Evolutionary conservation across 1,140 invertebrate genomes (phyloP), one percentile per base, ranked within the genome.

Genomic region (Leguminivora glycinivorella): DNA sequence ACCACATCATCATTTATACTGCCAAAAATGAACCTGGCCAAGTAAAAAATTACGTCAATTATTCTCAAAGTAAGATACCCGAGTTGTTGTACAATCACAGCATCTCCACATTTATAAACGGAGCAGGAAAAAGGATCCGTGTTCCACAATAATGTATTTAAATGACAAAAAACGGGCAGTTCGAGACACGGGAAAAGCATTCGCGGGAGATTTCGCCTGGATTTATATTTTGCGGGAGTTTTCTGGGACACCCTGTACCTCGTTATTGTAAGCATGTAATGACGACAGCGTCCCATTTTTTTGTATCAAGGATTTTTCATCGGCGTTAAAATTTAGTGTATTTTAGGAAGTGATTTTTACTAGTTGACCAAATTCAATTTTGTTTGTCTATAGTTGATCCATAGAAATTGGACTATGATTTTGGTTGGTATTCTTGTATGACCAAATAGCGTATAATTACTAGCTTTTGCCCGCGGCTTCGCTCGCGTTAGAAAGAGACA

Each of bases 111-210:
- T 52, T 52, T 52, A 52, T 52, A 22, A 22, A 17, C 17, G 19
- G n/a, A 52, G 22, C 47, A 22, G 47, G 47, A 52, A 52, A 52
- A 52, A 22, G 47, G 47, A 52, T 52, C 47, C 47, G 7, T 52
- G 47, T 52, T 22, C 47, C 47, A 52, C 47, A 52, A 52, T 52
- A 52, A 52, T 52, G 47, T 52, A 52, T 52, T 52, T 52, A 52
- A 52, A 52, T 52, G 19, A 52, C 19, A 52, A 10, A 10, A 22
- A 52, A 52, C 19, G 47, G 47, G 19, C 1, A 22, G n/a, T 4
- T 1, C 17, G 47, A 19, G 47, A 52, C 47, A 52, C 47, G 47
- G 7, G 10, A 52, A 52, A 52, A 52, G 19, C 47, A 52, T 52
- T 52, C 19, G 2, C 47, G 19, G 47, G 17, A 52, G 19, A 52